A percentile compares a stretch with the other conserved stretches of the same genome.
phyloP scores from a whole-genome alignment of 2,797 vertebrate genomes.

The Atherinosoma microstoma region DNA sequence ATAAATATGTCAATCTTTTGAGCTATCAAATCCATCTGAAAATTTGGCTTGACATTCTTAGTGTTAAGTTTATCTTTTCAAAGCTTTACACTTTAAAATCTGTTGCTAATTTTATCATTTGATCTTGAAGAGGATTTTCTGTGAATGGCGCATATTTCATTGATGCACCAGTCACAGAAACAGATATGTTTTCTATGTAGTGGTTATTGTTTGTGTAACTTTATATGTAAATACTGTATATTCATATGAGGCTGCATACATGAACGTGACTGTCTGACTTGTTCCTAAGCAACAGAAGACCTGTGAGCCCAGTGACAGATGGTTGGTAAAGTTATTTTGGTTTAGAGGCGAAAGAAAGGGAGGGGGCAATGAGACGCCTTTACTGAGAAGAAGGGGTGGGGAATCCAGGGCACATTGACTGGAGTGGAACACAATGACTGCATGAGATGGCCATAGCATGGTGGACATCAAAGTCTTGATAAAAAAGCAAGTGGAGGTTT shows the following conservation, averaged over 20 bases:
- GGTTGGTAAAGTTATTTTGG: constrained; percentile 87
- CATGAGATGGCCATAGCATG: not conserved
- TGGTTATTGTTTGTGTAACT: constrained; percentile 34
- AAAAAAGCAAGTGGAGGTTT: not conserved
- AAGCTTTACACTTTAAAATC: constrained; percentile 15
- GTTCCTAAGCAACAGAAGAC: constrained; percentile 87
- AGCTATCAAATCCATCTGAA: not conserved
- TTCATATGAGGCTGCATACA: constrained; percentile 63
- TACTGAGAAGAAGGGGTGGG: constrained; percentile 50
- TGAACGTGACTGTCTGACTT: constrained; percentile 72
- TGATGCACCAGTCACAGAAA: not conserved
- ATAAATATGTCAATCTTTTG: constrained; percentile 1
- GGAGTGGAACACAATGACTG: not conserved
- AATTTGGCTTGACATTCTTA: not conserved
- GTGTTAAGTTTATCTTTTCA: not conserved
- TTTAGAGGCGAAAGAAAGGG: constrained; percentile 74
- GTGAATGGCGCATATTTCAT: constrained; percentile 10
- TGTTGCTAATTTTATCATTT: constrained; percentile 21
- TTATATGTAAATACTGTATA: constrained; percentile 45
- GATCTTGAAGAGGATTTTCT: not conserved
- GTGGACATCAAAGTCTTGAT: not conserved
- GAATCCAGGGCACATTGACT: constrained; percentile 4
- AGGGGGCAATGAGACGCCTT: constrained; percentile 62
- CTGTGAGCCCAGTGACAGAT: constrained; percentile 85
- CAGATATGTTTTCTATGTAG: not conserved